Conservation (phyloP, 2,797 vertebrate species). For the Danio kyathit region DNA sequence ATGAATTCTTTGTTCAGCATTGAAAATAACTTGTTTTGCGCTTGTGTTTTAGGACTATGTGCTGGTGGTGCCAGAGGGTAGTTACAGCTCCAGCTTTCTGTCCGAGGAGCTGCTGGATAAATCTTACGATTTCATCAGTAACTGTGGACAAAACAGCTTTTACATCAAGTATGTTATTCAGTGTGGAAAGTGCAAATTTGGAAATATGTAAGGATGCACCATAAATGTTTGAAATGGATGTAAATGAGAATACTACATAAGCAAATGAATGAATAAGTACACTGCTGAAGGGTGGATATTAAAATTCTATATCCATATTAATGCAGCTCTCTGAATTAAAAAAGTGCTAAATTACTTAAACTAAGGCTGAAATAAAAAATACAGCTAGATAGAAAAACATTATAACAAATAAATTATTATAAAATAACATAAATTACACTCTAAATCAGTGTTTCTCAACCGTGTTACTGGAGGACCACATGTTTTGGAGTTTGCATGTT, state of each 20-base stretch:
- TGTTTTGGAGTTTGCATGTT: no score
- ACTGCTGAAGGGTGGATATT: no score
- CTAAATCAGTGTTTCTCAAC: no score
- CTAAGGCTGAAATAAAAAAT: background rate
- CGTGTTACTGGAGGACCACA: no score
- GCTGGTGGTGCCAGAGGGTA: constrained; percentile 88
- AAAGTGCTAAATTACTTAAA: background rate
- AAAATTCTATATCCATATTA: background rate
- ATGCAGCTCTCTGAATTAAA: background rate
- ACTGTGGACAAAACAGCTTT: constrained; percentile 90
- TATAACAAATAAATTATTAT: no score
- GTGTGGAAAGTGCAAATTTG: background rate
- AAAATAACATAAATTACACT: no score
- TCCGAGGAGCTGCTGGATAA: constrained; percentile 92
- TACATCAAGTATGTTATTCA: constrained; percentile 83
- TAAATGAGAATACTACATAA: background rate
- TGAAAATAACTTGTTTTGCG: constrained; percentile 1
- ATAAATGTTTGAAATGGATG: background rate
- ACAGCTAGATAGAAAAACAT: no score
- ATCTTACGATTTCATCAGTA: constrained; percentile 96
- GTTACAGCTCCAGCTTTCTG: constrained; percentile 87
- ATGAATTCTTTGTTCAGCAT: background rate
- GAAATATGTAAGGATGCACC: background rate
- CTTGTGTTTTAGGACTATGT: constrained; percentile 86
- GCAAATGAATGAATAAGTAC: no score